phyloP scores from a whole-genome alignment of 1,140 invertebrate species.

The Ridgeia piscesae region DNA sequence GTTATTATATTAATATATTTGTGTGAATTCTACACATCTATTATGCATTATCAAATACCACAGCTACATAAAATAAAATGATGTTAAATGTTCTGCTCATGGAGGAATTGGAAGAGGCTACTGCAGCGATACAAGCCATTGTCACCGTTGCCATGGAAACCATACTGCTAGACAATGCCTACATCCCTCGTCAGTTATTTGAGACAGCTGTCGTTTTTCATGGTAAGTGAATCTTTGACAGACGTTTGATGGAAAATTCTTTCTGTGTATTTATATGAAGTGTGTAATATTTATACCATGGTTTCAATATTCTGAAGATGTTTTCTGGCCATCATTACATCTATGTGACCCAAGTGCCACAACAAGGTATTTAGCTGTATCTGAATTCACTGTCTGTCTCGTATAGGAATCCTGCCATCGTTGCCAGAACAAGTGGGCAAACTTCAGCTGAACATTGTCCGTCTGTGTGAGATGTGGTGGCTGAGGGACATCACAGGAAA shows the following conservation, averaged over 20 bases:
- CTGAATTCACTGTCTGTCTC: neutral
- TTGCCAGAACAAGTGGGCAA: neutral
- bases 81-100: neutral
- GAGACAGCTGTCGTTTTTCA: neutral
- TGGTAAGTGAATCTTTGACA: neutral
- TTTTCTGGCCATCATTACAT: no score
- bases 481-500: constrained; percentile 29
- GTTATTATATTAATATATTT: no score
- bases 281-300: neutral
- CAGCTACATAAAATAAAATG: neutral
- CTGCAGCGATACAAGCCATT: neutral
- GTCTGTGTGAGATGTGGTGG: constrained; percentile 47
- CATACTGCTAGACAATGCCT: neutral
- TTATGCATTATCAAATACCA: neutral
- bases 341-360: no score
- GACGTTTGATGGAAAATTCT: neutral
- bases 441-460: neutral
- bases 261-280: neutral
- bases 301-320: neutral
- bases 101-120: neutral
- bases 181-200: neutral
- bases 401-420: neutral
- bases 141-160: neutral
- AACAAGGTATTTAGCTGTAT: no score
- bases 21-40: no score